A percentile compares a stretch with the other conserved stretches of the same genome.
These are phyloP conservation scores for Masnerella sp. DNA, from an alignment of 2,888 invertebrate genomes.

Conservation along the genomic window DNA sequence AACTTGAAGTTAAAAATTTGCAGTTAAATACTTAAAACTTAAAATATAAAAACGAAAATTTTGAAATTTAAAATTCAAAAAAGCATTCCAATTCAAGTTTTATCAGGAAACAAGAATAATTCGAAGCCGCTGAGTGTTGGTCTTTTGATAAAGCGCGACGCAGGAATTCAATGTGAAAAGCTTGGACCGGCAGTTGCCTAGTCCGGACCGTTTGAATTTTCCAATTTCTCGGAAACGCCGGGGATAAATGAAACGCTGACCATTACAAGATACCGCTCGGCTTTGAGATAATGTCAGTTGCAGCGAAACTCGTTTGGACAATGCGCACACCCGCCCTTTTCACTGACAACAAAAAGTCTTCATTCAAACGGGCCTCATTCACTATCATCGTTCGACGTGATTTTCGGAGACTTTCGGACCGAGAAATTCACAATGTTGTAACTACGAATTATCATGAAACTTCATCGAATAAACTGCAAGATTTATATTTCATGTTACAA, in stretches of 20 bases:
- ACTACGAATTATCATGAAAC: no score
- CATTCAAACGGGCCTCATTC: constrained; percentile 47
- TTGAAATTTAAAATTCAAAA: no score
- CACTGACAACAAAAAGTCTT: constrained; percentile 52
- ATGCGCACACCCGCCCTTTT: constrained; percentile 49
- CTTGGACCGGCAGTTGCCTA: constrained; percentile 6
- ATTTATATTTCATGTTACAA: no score
- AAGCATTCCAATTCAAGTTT: no score
- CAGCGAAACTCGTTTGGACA: constrained; percentile 51
- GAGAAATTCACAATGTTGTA: constrained; percentile 21
- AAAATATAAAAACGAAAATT: no score
- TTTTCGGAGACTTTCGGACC: constrained; percentile 9
- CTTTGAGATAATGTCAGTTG: constrained; percentile 51
- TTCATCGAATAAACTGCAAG: no score
- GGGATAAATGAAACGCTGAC: constrained; percentile 35
- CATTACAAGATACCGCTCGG: constrained; percentile 47
- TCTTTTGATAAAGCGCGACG: constrained; percentile 28
- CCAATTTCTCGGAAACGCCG: constrained; percentile 42
- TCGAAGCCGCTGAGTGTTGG: no score
- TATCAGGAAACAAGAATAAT: no score
- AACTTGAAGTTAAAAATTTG: no score
- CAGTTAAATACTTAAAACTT: no score
- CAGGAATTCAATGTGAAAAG: constrained; percentile 6
- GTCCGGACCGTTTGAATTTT: constrained; percentile 27
- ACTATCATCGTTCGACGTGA: constrained; percentile 51